Base-by-base conservation (phyloP, 2,113 vertebrate species). In the Apteryx mantelli region DNA sequence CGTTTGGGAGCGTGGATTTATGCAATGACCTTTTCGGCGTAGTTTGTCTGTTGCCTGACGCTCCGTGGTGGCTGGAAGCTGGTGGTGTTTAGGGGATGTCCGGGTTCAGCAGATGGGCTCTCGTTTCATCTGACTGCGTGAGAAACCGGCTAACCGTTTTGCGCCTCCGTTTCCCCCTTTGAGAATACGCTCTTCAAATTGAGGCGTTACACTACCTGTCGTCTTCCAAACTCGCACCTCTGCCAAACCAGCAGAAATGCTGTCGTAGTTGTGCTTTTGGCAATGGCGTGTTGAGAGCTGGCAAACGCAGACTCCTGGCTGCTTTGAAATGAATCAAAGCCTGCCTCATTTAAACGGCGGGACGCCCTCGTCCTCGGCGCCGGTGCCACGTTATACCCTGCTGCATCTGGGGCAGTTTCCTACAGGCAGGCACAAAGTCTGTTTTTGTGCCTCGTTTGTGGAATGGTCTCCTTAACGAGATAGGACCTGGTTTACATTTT, bases 331-430 rank as follows among this genome's bases (percentile, higher is more conserved):
- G 64, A 8, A 55, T 20, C 32, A 11, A 66, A 28, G n/a, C 20
- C 8, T 15, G 18, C 64, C 13, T 21, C 36, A 40, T 65, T 52
- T 17, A 40, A 52, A 40, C 30, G 25, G 64, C 55, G 22, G 18
- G 44, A 9, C 5, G 9, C 19, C 44, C 19, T 20, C 4, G 36
- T 76, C 32, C 13, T 73, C 28, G 63, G 32, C 50, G 56, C n/a
- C 40, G 58, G 2, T 30, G 10, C 36, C 73, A 0, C 52, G 5
- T 40, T 13, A 14, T 20, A 7, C 71, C 73, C 38, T 38, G 0
- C 0, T 50, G 68, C 53, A 55, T 66, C 40, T 0, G 0, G 7
- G 46, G 32, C 32, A 32, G 44, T 56, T 83, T 63, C 30, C 34
- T 66, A 9, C 42, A 32, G 24, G 30, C 25, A 44, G 50, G 9